These are phyloP conservation scores for Pomacea canaliculata DNA, from an alignment of 2,888 invertebrate species.

Conservation along the genomic window DNA sequence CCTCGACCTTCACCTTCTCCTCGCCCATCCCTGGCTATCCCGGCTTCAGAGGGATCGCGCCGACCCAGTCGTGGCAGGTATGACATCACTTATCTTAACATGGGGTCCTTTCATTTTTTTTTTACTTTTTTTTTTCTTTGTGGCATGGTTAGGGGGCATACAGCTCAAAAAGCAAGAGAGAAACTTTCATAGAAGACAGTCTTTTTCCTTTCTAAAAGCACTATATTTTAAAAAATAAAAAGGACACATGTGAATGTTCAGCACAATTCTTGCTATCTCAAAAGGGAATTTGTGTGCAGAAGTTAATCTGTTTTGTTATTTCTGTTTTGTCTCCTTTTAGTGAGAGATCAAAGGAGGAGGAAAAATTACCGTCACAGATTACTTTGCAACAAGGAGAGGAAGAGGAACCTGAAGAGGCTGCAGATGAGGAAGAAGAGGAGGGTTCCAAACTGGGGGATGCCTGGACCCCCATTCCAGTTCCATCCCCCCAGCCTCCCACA, in stretches of 20 bases:
- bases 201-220: too few relatives aligned
- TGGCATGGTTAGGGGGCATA: too few relatives aligned
- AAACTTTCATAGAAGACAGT: too few relatives aligned
- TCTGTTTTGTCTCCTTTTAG: background rate
- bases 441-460: slow-evolving; percentile 62
- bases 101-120: too few relatives aligned
- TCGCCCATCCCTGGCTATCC: slow-evolving; percentile 10
- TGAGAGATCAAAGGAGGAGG: slow-evolving; percentile 16
- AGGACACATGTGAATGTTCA: too few relatives aligned
- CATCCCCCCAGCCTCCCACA: slow-evolving; percentile 15
- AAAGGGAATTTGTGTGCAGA: too few relatives aligned
- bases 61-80: slow-evolving; percentile 26
- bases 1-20: slow-evolving; percentile 29
- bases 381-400: slow-evolving; percentile 70
- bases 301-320: background rate
- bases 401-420: slow-evolving; percentile 24
- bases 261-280: too few relatives aligned
- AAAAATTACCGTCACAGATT: background rate
- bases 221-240: too few relatives aligned
- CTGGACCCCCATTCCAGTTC: slow-evolving; percentile 26
- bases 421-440: slow-evolving; percentile 28
- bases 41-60: slow-evolving; percentile 12
- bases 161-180: too few relatives aligned
- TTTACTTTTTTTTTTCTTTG: too few relatives aligned
- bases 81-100: background rate